Evolutionary conservation across 2,113 vertebrate genomes (phyloP), one percentile per base, ranked within the genome.

Genomic region (Sprattus sprattus): DNA sequence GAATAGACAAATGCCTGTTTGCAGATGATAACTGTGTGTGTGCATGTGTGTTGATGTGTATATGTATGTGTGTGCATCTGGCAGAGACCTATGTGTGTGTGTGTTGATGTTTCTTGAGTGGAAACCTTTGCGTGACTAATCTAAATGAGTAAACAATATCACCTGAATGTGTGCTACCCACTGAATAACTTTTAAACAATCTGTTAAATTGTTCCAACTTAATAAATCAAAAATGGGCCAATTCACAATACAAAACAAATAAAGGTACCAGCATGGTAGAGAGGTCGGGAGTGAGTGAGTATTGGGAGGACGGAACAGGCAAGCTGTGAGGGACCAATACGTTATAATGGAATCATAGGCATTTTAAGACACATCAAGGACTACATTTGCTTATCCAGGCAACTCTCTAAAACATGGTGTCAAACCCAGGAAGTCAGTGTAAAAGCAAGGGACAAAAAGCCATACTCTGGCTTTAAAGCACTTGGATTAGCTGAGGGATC

Each of bases 281-380:
- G 10, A 71, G n/a, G n/a, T 71, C 44, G 71, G 11, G 71, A 78
- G 64, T 78, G 71, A 78, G 25, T 78, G 71, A 39, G 71, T 78
- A 32, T 13, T 32, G 67, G 3, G 32, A 15, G 71, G 10, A 44
- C 54, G 22, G 28, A 0, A 39, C 71, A 78, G 20, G 71, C 71
- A 78, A 60, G 71, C 71, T 16, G 28, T 39, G 28, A 78, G 71
- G 71, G 25, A 78, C 25, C 71, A 32, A 32, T 78, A 13, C 8
- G 28, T 32, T 18, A 4, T 18, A 78, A 39, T 78, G 25, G 25
- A 28, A 2, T 5, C 28, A 32, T 32, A 5, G 71, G 9, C 28
- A 39, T 39, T 39, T 25, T 64, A n/a, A n/a, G 22, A 64, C 20
- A 32, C 71, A 78, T 39, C 3, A 39, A 78, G 71, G 71, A 71